These are phyloP conservation scores for Mastacembelus armatus DNA, from an alignment of 2,797 vertebrate species.

Conservation along the genomic window DNA sequence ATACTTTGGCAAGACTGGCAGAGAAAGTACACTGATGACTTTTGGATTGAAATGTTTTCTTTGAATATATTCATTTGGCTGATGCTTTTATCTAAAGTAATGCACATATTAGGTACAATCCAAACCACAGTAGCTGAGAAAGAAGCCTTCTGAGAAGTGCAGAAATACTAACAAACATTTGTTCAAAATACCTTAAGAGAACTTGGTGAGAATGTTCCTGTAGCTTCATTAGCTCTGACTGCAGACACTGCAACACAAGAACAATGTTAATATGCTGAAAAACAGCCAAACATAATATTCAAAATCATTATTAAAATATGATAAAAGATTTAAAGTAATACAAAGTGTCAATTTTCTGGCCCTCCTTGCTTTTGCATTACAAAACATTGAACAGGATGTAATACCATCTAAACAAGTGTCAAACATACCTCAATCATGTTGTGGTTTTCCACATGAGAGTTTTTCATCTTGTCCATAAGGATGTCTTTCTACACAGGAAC, in stretches of 20 bases:
- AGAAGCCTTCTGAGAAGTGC: background rate
- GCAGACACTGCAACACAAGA: slow-evolving; percentile 72
- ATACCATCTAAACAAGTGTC: background rate
- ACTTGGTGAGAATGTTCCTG: slow-evolving; percentile 80
- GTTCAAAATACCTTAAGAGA: slow-evolving; percentile 77
- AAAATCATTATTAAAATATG: too few relatives aligned
- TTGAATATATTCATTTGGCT: background rate
- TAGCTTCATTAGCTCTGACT: slow-evolving; percentile 77
- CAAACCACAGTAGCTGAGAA: background rate
- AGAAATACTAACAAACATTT: background rate
- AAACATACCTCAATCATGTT: slow-evolving; percentile 80
- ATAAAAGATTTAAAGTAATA: background rate
- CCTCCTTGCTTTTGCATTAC: background rate
- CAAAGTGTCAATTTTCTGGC: background rate
- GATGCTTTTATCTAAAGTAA: background rate
- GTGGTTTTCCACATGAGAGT: slow-evolving; percentile 78
- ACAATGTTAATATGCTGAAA: background rate
- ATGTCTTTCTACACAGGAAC: slow-evolving; percentile 73
- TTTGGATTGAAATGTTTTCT: background rate
- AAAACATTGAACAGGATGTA: background rate
- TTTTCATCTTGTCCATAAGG: slow-evolving; percentile 81
- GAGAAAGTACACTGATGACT: too few relatives aligned
- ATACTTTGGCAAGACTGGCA: too few relatives aligned
- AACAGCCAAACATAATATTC: background rate
- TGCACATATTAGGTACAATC: background rate